phyloP scores from a whole-genome alignment of 2,888 invertebrate genomes.

The Phasia obesa region DNA sequence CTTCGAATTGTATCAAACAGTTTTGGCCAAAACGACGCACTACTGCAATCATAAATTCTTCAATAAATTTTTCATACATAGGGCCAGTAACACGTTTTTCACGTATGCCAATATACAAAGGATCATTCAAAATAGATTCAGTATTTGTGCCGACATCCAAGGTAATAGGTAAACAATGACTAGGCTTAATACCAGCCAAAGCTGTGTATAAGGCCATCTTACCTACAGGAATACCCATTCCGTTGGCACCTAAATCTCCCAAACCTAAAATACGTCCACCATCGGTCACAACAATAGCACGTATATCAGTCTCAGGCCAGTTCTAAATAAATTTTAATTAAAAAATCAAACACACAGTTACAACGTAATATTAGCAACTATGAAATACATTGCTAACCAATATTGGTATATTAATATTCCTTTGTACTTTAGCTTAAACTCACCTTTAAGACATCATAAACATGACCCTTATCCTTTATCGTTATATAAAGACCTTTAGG shows the following conservation, averaged over 20 bases:
- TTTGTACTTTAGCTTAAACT: conserved; percentile 80
- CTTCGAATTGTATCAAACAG: conserved; percentile 96
- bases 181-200: conserved; percentile 97
- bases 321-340: no score
- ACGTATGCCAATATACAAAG: conserved; percentile 95
- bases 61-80: conserved; percentile 95
- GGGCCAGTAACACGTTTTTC: conserved; percentile 92
- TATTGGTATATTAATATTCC: no score
- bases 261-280: conserved; percentile 99
- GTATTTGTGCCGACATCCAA: conserved; percentile 97
- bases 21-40: conserved; percentile 93
- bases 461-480: conserved; percentile 96
- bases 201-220: conserved; percentile 98
- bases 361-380: no score
- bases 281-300: conserved; percentile 97
- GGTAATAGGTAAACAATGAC: conserved; percentile 96
- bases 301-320: conserved; percentile 93
- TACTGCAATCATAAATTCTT: conserved; percentile 98
- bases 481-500: conserved; percentile 98
- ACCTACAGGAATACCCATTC: conserved; percentile 99
- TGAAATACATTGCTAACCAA: no score
- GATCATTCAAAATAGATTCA: conserved; percentile 92
- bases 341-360: no score
- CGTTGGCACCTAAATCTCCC: conserved; percentile 98
- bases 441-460: conserved; percentile 96